Conservation (phyloP, 2,113 vertebrate species). For the Pachycephala philippinensis region DNA sequence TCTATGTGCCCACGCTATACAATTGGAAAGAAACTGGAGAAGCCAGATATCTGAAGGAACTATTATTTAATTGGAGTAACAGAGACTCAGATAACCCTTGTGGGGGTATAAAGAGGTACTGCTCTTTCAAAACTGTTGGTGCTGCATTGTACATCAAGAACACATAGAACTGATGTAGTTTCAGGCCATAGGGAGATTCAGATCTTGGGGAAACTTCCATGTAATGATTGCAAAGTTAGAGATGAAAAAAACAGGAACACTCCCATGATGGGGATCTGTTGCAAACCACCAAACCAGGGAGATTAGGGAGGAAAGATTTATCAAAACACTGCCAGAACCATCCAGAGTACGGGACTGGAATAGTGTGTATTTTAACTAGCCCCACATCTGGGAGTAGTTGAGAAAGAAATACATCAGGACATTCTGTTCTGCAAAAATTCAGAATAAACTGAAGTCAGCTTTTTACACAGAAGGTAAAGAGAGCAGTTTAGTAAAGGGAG, state of each 20-base stretch:
- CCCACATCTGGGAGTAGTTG: not conserved
- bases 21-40: not conserved
- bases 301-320: not conserved
- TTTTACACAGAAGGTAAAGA: not conserved
- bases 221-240: not conserved
- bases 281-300: not conserved
- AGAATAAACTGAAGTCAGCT: not conserved
- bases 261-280: not conserved
- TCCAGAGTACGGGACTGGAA: not conserved
- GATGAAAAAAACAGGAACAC: not conserved
- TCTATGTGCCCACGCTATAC: not conserved
- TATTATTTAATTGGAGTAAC: not conserved
- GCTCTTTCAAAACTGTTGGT: not conserved
- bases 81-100: not conserved
- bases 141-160: slow-evolving; percentile 2
- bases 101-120: not conserved
- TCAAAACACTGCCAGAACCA: not conserved
- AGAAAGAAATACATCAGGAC: not conserved
- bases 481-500: not conserved
- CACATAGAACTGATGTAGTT: not conserved
- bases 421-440: slow-evolving; percentile 19
- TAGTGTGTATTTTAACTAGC: not conserved
- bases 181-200: not conserved
- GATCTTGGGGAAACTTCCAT: not conserved
- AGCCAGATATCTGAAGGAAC: not conserved